Conservation (phyloP, 2,888 invertebrate species). For the Phengaris arion region DNA sequence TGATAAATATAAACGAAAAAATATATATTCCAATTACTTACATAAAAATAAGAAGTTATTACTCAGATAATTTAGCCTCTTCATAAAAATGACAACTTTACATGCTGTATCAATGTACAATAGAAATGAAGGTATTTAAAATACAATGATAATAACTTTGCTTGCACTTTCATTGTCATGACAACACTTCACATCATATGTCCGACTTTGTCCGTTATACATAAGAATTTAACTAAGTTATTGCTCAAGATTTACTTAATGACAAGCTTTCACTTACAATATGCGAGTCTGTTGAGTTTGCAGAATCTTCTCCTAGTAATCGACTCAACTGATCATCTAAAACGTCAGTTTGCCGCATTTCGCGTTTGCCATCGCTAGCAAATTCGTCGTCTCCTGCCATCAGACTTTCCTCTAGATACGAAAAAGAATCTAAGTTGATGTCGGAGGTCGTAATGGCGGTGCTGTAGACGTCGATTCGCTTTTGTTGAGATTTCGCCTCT, state of each 20-base stretch:
- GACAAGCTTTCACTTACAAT: constrained; percentile 67
- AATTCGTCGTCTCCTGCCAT: constrained; percentile 72
- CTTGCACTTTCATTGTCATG: constrained; percentile 32
- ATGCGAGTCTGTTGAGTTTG: constrained; percentile 61
- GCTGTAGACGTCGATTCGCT: constrained; percentile 76
- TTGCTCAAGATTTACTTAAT: constrained; percentile 61
- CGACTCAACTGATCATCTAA: constrained; percentile 63
- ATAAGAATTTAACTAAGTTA: constrained; percentile 53
- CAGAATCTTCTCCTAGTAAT: constrained; percentile 63
- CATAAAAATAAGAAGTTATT: constrained; percentile 25
- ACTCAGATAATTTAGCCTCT: constrained; percentile 37
- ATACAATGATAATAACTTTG: constrained; percentile 32
- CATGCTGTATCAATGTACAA: constrained; percentile 24
- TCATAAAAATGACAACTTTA: constrained; percentile 29
- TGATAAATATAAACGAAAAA: background rate
- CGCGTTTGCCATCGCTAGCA: constrained; percentile 52
- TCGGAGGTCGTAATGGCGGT: constrained; percentile 75
- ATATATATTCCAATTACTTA: background rate
- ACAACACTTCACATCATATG: constrained; percentile 25
- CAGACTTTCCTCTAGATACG: constrained; percentile 73
- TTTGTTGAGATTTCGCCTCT: constrained; percentile 65
- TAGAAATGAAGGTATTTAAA: constrained; percentile 29
- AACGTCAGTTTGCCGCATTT: constrained; percentile 48
- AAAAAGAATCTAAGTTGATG: constrained; percentile 76
- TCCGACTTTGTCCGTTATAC: constrained; percentile 47